Base-by-base conservation (phyloP, 2,888 invertebrate genomes). In the Odiellus spinosus region DNA sequence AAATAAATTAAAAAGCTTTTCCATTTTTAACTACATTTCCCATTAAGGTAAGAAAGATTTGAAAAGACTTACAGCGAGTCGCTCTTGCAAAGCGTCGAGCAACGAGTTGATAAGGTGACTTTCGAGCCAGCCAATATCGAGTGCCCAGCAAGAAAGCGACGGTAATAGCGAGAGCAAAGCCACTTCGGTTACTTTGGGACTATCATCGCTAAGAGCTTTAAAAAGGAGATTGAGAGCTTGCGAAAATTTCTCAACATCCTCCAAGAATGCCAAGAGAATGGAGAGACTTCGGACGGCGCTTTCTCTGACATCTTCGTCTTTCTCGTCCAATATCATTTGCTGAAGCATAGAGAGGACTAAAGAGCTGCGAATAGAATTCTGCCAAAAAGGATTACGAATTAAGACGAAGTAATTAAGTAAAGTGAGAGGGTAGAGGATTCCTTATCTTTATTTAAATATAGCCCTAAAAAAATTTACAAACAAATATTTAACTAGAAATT, bases 321-420 rank as follows among this genome's bases (percentile, higher is more conserved):
- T 73, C 58, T 80, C 80, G 55, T 79, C 78, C 26, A 68, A 62
- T 46, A 78, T 61, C 74, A 80, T 74, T 66, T 80, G 80, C 58
- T 78, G 76, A 34, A 80, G 64, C 74, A 80, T 79, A 11, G 79
- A 78, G 40, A 80, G 65, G 61, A 80, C 72, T 32, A 80, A 63
- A 0, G 79, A 80, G 58, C 77, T 76, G 34, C 78, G 67, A 36
- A 78, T 73, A 36, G 73, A 71, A 58, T 70, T 70, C 67, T 74
- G 60, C 26, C n/a, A n/a, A n/a, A n/a, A n/a, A n/a, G n/a, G n/a
- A n/a, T n/a, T n/a, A n/a, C n/a, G n/a, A n/a, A n/a, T n/a, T n/a
- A n/a, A 26, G 5, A 26, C 26, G 26, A 8, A 26, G 26, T 26
- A 26, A 26, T 26, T 26, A n/a, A n/a, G n/a, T n/a, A n/a, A n/a